phyloP scores from a whole-genome alignment of 2,113 vertebrate genomes.

The Herpetotheres cachinnans region DNA sequence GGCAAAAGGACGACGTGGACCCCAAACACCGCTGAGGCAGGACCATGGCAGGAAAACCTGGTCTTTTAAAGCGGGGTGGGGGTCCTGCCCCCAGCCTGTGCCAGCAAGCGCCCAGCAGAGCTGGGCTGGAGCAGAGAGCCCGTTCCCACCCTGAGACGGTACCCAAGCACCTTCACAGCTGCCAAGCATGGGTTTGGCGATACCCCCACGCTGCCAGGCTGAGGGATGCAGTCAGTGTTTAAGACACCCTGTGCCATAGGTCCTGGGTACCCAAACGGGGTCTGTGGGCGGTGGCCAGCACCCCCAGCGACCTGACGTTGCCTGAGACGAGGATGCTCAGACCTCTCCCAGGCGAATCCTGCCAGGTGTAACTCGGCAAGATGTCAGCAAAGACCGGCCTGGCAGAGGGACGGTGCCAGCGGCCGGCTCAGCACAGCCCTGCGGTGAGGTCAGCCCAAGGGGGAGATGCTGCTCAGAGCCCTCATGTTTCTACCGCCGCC shows the following conservation, averaged over 20 bases:
- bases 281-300: background rate
- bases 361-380: background rate
- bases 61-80: background rate
- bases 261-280: background rate
- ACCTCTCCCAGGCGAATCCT: background rate
- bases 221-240: too few relatives aligned
- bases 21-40: background rate
- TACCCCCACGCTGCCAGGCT: fast-evolving
- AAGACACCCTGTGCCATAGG: background rate
- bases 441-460: background rate
- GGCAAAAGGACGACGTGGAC: fast-evolving
- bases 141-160: fast-evolving
- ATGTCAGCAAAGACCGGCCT: background rate
- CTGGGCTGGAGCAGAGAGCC: background rate
- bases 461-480: background rate
- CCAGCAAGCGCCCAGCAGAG: background rate
- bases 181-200: fast-evolving
- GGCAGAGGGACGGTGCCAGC: background rate
- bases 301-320: fast-evolving
- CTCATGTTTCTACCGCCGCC: fast-evolving
- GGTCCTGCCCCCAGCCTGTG: background rate
- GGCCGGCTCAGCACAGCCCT: background rate
- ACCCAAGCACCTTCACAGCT: background rate
- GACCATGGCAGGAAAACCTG: background rate
- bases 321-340: background rate